Percentiles rank a stretch among this genome's conserved stretches.
Conservation (phyloP, 2,113 vertebrate species). For the Polyodon spathula region DNA sequence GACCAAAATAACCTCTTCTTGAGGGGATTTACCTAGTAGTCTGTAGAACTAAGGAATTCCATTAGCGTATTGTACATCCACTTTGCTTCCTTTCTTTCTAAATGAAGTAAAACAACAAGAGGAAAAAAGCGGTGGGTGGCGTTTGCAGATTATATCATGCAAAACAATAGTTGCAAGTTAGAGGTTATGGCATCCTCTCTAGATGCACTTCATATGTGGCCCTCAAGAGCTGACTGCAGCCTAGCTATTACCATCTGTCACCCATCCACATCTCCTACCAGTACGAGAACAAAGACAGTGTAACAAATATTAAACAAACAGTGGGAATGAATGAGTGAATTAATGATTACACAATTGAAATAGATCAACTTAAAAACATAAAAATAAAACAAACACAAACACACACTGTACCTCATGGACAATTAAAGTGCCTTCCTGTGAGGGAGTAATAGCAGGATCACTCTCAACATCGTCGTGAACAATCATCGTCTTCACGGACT, state of each 20-base stretch:
- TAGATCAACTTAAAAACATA: conserved; percentile 7
- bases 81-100: too few species aligned
- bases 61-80: too few species aligned
- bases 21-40: too few species aligned
- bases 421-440: conserved; percentile 92
- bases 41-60: too few species aligned
- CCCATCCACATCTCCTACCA: conserved; percentile 25
- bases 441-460: conserved; percentile 81
- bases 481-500: conserved; percentile 91
- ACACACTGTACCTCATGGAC: conserved; percentile 80
- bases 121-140: too few species aligned
- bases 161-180: too few species aligned
- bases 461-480: conserved; percentile 87
- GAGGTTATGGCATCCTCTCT: too few species aligned
- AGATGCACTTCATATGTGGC: too few species aligned
- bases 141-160: too few species aligned
- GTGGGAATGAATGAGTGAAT: conserved; percentile 55
- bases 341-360: conserved; percentile 45
- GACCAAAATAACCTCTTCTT: too few species aligned
- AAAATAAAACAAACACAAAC: neutral
- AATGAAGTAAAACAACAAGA: too few species aligned
- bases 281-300: conserved; percentile 46
- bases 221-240: neutral
- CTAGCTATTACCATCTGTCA: conserved; percentile 19
- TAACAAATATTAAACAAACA: conserved; percentile 49